Evolutionary conservation across 2,888 invertebrate genomes (phyloP).

Genomic region (Volucella bombylans): DNA sequence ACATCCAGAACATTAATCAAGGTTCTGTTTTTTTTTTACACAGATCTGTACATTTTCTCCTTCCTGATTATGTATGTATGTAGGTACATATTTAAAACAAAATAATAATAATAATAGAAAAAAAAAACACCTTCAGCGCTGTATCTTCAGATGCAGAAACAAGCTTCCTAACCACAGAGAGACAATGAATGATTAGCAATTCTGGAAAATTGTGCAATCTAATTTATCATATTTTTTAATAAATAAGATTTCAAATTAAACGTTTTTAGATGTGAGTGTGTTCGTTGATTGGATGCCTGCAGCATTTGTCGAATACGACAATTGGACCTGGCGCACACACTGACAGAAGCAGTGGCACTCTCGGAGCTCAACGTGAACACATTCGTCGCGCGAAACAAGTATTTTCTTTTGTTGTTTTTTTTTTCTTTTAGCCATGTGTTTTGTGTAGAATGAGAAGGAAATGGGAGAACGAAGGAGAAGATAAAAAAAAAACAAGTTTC

Average conservation of each 20-base stretch:
- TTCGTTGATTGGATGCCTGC: slow-evolving; percentile 31
- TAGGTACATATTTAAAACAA: slow-evolving; percentile 23
- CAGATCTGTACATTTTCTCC: no score
- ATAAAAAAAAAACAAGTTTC: slow-evolving; percentile 54
- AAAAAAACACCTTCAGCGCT: slow-evolving; percentile 25
- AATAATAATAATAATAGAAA: slow-evolving; percentile 1
- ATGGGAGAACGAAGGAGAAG: slow-evolving; percentile 39
- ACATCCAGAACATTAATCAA: slow-evolving; percentile 54
- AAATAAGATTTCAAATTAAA: slow-evolving; percentile 47
- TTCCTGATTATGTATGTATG: no score
- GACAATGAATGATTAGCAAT: slow-evolving; percentile 52
- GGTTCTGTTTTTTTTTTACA: neutral
- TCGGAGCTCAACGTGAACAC: neutral
- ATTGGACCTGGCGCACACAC: slow-evolving; percentile 25
- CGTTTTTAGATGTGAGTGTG: slow-evolving; percentile 23
- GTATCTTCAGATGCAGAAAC: slow-evolving; percentile 56
- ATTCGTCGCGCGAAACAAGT: slow-evolving; percentile 36
- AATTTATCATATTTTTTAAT: slow-evolving; percentile 24
- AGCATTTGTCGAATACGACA: slow-evolving; percentile 25
- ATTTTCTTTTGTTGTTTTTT: slow-evolving; percentile 19
- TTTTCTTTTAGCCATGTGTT: slow-evolving; percentile 45
- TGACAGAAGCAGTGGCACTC: neutral
- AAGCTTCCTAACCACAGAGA: slow-evolving; percentile 46
- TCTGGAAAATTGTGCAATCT: slow-evolving; percentile 61
- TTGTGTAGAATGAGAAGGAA: slow-evolving; percentile 65